Evolutionary conservation across 2,888 invertebrate species (phyloP), one percentile per base, ranked within the genome.

Genomic region (Cephonodes hylas): DNA sequence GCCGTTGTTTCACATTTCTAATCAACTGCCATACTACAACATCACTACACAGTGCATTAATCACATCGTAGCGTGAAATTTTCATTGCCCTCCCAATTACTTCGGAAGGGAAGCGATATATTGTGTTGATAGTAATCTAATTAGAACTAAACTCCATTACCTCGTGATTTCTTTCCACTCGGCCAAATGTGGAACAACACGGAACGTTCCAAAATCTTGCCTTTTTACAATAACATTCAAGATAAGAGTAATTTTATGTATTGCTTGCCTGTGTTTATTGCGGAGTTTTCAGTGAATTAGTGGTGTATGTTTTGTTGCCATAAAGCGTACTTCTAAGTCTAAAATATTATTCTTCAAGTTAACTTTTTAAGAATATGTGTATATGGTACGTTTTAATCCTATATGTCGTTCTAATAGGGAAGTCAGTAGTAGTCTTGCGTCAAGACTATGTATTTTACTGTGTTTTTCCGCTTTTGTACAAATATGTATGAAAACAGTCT

Each of bases 41-140:
- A 25, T 60, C 25, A 18, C 23, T 15, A 53, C 6, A 53, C 42
- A 20, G 1, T 23, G 60, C 6, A 48, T 53, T 25, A 60, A 53
- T 53, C 46, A 71, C 64, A 61, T 56, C 64, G 62, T 71, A 79
- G 76, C 80, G 82, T 84, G 80, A 84, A 84, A 83, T 81, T 74
- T 74, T 71, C 77, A 77, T 76, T 77, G 78, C 74, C 74, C 76
- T 75, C 71, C 73, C 77, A 73, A 70, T 68, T 68, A 72, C 71
- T 63, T 59, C 45, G 44, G 38, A 66, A 72, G 71, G 80, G 82
- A 81, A 83, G 70, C 81, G 69, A 80, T 83, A 82, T 80, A 78
- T 83, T 75, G 72, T 75, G 70, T 66, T 70, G 82, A 83, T 83
- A 76, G 69, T 76, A 77, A 81, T 83, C 83, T 80, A 76, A 80